Evolutionary conservation across 2,113 vertebrate species (phyloP).

Genomic region (Pavo muticus): DNA sequence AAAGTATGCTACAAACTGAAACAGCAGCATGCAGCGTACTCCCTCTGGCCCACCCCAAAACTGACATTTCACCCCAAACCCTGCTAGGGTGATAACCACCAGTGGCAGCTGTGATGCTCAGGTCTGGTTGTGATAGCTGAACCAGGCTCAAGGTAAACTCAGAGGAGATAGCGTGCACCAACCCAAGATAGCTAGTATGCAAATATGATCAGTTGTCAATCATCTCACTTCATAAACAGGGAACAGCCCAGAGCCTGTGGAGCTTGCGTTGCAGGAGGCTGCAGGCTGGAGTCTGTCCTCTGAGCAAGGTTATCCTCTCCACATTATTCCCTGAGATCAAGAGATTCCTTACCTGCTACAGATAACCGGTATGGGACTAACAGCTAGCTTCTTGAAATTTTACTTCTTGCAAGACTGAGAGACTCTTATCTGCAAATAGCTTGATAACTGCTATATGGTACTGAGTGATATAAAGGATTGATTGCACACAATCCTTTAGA

Average conservation of each 20-base stretch:
- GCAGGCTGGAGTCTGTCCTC: background rate
- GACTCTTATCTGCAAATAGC: background rate
- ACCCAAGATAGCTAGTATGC: background rate
- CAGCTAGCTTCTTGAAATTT: background rate
- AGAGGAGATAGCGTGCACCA: background rate
- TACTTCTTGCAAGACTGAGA: background rate
- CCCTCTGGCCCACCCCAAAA: background rate
- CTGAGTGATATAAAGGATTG: background rate
- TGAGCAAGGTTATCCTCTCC: background rate
- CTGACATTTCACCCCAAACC: background rate
- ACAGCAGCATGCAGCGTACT: background rate
- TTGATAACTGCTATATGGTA: background rate
- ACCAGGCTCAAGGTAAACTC: no score
- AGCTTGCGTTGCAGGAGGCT: background rate
- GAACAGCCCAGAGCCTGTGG: background rate
- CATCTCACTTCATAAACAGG: background rate
- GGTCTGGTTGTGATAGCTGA: no score
- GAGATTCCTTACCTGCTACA: background rate
- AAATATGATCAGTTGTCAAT: background rate
- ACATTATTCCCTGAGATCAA: background rate
- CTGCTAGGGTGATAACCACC: background rate
- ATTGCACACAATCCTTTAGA: background rate
- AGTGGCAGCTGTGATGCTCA: no score
- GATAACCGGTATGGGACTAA: background rate
- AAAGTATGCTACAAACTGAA: background rate